Conservation (phyloP, 2,888 invertebrate genomes). For the Ormyrus rosae region DNA sequence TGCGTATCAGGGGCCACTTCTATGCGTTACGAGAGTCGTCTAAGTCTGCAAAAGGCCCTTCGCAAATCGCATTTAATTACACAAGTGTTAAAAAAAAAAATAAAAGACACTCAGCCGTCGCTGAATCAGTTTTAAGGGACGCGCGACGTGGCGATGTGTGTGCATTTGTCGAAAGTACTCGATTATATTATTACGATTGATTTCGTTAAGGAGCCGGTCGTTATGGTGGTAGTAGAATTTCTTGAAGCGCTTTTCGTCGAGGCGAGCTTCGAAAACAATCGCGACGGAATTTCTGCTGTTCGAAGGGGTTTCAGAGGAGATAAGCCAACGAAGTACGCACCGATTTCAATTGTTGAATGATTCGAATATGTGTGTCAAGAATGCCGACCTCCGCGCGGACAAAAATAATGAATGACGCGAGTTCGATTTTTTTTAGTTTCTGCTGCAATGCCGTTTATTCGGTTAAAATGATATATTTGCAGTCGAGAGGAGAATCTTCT, state of each 20-base stretch:
- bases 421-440: too few relatives aligned
- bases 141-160: slow-evolving; percentile 11
- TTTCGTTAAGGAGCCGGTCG: slow-evolving; percentile 27
- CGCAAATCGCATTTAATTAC: slow-evolving; percentile 43
- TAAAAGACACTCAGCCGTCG: slow-evolving; percentile 22
- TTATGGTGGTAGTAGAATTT: slow-evolving; percentile 23
- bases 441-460: too few relatives aligned
- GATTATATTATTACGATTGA: slow-evolving; percentile 43
- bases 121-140: slow-evolving; percentile 24
- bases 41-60: slow-evolving; percentile 40
- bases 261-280: background rate
- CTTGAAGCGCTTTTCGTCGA: background rate
- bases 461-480: too few relatives aligned
- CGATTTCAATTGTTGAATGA: slow-evolving; percentile 27
- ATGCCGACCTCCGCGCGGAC: background rate
- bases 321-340: slow-evolving; percentile 22
- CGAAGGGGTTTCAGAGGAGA: slow-evolving; percentile 16
- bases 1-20: slow-evolving; percentile 58
- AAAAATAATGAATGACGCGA: too few relatives aligned
- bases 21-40: slow-evolving; percentile 35
- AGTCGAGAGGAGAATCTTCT: too few relatives aligned
- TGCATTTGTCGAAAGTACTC: slow-evolving; percentile 50
- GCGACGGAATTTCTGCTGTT: background rate
- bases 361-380: slow-evolving; percentile 47
- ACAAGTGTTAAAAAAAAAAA: slow-evolving; percentile 23